phyloP scores from a whole-genome alignment of 2,113 vertebrate genomes.

The Pluvianellus socialis region DNA sequence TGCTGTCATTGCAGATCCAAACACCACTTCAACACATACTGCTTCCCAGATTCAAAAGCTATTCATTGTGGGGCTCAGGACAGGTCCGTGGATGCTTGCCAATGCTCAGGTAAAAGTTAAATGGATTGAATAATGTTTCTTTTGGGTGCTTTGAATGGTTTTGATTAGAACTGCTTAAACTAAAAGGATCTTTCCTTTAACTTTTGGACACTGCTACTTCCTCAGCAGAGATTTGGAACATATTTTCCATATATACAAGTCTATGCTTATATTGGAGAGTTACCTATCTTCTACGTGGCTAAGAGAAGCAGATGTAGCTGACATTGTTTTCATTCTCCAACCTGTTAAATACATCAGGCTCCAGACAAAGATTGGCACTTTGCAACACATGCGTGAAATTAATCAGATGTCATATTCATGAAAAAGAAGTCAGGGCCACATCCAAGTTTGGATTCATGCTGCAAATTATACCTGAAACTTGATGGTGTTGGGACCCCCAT shows the following conservation, averaged over 20 bases:
- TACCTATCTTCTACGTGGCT: background rate
- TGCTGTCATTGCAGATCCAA: background rate
- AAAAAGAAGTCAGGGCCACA: background rate
- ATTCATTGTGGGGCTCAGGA: background rate
- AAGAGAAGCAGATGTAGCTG: background rate
- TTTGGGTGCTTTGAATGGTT: background rate
- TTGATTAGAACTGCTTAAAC: background rate
- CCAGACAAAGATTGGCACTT: background rate
- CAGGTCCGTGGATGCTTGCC: background rate
- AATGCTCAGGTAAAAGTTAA: background rate
- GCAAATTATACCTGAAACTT: background rate
- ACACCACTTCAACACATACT: background rate
- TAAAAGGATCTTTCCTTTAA: background rate
- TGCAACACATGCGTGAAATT: background rate
- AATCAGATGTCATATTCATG: background rate
- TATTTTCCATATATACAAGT: background rate
- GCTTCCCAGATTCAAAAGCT: background rate
- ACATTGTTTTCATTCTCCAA: background rate
- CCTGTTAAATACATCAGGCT: background rate
- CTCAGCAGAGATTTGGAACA: background rate
- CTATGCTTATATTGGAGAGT: background rate
- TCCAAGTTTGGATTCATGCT: background rate
- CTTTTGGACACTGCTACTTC: background rate
- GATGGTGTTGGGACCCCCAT: background rate
- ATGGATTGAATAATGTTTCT: background rate